Evolutionary conservation across 2,888 invertebrate species (phyloP).

Genomic region (Phyllotreta striolata): DNA sequence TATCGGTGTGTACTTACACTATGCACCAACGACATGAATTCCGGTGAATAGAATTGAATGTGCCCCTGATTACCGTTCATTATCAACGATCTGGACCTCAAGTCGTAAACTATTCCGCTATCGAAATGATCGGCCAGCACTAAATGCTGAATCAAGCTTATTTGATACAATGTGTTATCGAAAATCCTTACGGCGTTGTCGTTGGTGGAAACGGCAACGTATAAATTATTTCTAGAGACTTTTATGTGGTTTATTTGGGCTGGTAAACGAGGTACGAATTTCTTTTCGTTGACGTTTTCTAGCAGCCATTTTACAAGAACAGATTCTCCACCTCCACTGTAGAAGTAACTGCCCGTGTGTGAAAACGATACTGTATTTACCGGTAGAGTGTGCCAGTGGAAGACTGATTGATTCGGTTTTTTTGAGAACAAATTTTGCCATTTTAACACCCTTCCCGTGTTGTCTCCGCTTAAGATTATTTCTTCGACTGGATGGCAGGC

Average conservation of each 20-base stretch:
- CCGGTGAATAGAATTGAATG: conserved; percentile 76
- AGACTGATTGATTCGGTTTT: conserved; percentile 60
- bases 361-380: conserved; percentile 75
- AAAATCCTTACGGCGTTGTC: conserved; percentile 74
- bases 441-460: conserved; percentile 69
- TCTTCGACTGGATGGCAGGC: conserved; percentile 72
- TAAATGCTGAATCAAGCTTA: conserved; percentile 72
- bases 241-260: conserved; percentile 70
- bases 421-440: conserved; percentile 65
- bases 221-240: conserved; percentile 69
- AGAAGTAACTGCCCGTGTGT: conserved; percentile 70
- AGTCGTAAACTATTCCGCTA: conserved; percentile 68
- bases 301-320: conserved; percentile 81
- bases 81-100: conserved; percentile 70
- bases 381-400: conserved; percentile 81
- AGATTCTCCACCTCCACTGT: conserved; percentile 79
- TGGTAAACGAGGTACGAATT: conserved; percentile 75
- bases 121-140: conserved; percentile 69
- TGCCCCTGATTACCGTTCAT: conserved; percentile 78
- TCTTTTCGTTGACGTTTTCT: conserved; percentile 60
- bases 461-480: conserved; percentile 74
- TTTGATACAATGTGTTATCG: conserved; percentile 64
- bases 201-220: conserved; percentile 70
- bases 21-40: conserved; percentile 71
- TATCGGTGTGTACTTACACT: conserved; percentile 66